Conservation (phyloP, 2,888 invertebrate species). For the Osmoderma eremita region DNA sequence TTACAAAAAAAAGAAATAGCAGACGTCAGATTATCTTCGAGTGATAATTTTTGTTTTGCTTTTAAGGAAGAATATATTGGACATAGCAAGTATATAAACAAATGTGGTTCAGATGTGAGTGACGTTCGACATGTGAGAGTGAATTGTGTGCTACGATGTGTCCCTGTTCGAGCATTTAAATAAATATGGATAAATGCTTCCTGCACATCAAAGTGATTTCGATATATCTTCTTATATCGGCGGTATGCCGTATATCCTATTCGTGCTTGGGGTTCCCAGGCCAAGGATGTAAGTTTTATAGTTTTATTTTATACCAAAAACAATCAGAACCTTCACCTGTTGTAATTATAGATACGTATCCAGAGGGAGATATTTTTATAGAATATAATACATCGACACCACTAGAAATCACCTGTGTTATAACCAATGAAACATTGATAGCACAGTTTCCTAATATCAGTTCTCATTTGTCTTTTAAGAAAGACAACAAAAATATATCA, state of each 20-base stretch:
- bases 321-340: neutral
- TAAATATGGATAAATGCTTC: constrained; percentile 35
- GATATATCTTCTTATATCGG: constrained; percentile 22
- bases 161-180: neutral
- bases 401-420: constrained; percentile 72
- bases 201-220: constrained; percentile 27
- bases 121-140: no score
- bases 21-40: neutral
- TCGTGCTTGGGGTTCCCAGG: constrained; percentile 15
- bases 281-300: constrained; percentile 44
- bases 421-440: constrained; percentile 64
- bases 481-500: constrained; percentile 60
- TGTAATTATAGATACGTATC: constrained; percentile 56
- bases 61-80: constrained; percentile 27
- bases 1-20: no score
- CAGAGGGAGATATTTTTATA: constrained; percentile 63
- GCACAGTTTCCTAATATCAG: constrained; percentile 67
- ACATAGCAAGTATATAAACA: neutral
- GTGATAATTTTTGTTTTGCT: constrained; percentile 13
- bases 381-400: constrained; percentile 67
- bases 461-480: constrained; percentile 63
- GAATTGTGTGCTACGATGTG: no score
- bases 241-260: constrained; percentile 22
- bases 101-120: neutral
- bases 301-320: neutral